Base-by-base conservation (phyloP, 2,888 invertebrate species). In the Ditylenchus weischeri region DNA sequence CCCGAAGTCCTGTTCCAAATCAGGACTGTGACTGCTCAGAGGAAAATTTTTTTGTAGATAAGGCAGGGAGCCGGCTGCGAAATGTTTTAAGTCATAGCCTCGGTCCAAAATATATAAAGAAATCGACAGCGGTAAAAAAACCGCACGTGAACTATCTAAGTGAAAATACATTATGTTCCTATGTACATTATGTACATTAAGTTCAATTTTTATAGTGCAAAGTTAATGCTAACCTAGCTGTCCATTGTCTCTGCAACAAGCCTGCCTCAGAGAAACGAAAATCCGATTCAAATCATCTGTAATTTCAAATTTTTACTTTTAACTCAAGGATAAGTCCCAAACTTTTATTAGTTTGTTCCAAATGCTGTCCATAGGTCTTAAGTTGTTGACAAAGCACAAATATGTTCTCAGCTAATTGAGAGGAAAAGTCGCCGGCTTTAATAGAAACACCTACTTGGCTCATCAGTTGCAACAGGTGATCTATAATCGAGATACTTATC, bases 211-310 rank as follows among this genome's bases (percentile, higher is more conserved):
- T 5, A 29, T 4, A 29, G 29, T n/a, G 29, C 29, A 29, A n/a
- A 29, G 2, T 29, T 29, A 29, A 29, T 4, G 2, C 29, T 29
- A 29, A 29, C 29, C 29, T 81, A 93, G 87, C 84, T 89, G 88
- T 84, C 90, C 90, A 85, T 75, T 72, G 67, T 81, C 81, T 1
- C 81, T 72, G 64, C 81, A 81, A 69, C 79, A 80, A 8, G 81
- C 81, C 60, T 82, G 81, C 19, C 81, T 74, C 18, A 81, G 68
- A 10, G 79, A 77, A 0, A 82, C 77, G 71, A 81, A 82, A 36
- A 79, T 78, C 47, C 74, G 76, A 71, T 82, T 82, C 38, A 81
- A 66, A 57, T 82, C 81, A 66, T 71, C 81, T 81, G 64, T 15
- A 73, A 70, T 57, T 2, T 5, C 2, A 18, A 19, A 50, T 19